phyloP scores from a whole-genome alignment of 1,140 invertebrate species.

The Muscidifurax raptorellus region DNA sequence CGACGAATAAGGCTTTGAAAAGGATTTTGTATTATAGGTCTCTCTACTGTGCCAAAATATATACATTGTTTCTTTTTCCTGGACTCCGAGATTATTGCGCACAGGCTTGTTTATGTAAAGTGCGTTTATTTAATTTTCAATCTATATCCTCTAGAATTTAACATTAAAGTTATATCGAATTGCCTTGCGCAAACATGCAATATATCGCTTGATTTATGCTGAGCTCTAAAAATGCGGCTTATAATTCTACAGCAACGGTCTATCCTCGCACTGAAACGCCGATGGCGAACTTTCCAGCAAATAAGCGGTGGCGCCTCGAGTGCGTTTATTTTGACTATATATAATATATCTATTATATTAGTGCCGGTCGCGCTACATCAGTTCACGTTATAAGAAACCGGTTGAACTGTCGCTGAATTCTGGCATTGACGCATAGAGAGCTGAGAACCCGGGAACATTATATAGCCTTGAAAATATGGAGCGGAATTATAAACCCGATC shows the following conservation, averaged over 20 bases:
- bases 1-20: background rate
- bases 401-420: slow-evolving; percentile 24
- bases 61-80: background rate
- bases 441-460: background rate
- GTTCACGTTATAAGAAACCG: slow-evolving; percentile 17
- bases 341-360: slow-evolving; percentile 5
- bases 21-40: background rate
- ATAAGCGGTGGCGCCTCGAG: slow-evolving; percentile 35
- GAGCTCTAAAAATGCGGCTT: too few species aligned
- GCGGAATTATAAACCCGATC: slow-evolving; percentile 44
- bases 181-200: too few species aligned
- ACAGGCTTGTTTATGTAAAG: too few species aligned
- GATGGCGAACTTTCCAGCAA: background rate
- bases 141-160: too few species aligned
- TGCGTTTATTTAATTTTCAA: too few species aligned
- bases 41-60: too few species aligned
- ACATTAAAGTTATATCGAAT: too few species aligned
- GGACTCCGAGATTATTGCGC: background rate
- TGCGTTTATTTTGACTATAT: slow-evolving; percentile 26
- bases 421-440: slow-evolving; percentile 31
- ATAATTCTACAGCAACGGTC: too few species aligned
- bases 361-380: background rate
- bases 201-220: too few species aligned
- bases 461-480: slow-evolving; percentile 57
- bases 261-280: too few species aligned